Conservation (phyloP, 2,888 invertebrate genomes). For the Trimorus sp. region DNA sequence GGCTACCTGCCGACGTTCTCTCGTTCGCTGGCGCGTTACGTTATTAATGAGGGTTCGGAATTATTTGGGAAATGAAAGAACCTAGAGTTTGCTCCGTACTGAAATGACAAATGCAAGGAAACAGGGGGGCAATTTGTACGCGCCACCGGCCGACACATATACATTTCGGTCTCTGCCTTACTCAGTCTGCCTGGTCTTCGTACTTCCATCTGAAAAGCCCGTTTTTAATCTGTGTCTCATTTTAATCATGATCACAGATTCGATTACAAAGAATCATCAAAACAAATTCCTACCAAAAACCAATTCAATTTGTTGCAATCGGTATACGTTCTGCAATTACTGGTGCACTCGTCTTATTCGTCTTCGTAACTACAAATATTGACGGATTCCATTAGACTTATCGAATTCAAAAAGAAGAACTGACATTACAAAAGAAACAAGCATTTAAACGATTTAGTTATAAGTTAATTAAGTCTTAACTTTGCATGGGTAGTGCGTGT, state of each 20-base stretch:
- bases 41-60: conserved; percentile 79
- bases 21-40: conserved; percentile 74
- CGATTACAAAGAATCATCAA: conserved; percentile 52
- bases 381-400: too few relatives aligned
- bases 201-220: conserved; percentile 60
- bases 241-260: conserved; percentile 60
- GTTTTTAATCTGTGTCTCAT: conserved; percentile 58
- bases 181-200: conserved; percentile 51
- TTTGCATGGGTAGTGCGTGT: too few relatives aligned
- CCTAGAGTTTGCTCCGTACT: conserved; percentile 71
- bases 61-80: conserved; percentile 78
- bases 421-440: too few relatives aligned
- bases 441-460: too few relatives aligned
- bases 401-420: too few relatives aligned
- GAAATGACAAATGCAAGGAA: conserved; percentile 79
- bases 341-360: too few relatives aligned
- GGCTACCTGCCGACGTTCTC: conserved; percentile 71
- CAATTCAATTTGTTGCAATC: not conserved
- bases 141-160: conserved; percentile 72
- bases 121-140: conserved; percentile 77
- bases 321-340: not conserved
- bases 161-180: conserved; percentile 64
- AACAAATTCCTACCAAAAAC: not conserved
- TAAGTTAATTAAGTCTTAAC: too few relatives aligned
- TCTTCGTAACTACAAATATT: too few relatives aligned